phyloP scores from a whole-genome alignment of 2,113 vertebrate species.

The Anguilla japonica region DNA sequence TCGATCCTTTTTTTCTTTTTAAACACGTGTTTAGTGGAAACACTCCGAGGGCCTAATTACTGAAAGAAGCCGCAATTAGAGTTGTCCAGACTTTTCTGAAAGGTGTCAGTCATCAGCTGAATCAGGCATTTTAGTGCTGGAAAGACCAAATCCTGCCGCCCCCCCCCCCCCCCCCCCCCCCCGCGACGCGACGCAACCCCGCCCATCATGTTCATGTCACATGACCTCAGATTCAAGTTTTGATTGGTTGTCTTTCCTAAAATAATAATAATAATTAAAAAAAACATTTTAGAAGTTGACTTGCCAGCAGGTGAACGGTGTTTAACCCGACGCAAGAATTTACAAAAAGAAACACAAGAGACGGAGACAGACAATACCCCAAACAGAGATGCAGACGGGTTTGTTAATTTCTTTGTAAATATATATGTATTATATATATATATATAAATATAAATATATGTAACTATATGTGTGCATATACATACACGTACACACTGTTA shows the following conservation, averaged over 20 bases:
- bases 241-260: not conserved
- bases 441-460: not conserved
- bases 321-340: not conserved
- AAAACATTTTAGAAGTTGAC: not conserved
- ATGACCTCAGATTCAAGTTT: not conserved
- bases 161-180: too few relatives aligned
- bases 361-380: not conserved
- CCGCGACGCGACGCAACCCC: not conserved
- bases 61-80: too few relatives aligned
- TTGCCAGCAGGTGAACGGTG: not conserved
- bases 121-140: too few relatives aligned
- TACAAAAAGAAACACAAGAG: too few relatives aligned
- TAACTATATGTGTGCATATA: conserved; percentile 2
- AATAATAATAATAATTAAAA: not conserved
- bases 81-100: too few relatives aligned
- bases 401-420: conserved; percentile 4
- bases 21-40: too few relatives aligned
- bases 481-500: not conserved
- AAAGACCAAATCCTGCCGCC: too few relatives aligned
- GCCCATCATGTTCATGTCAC: not conserved
- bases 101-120: too few relatives aligned
- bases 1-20: too few relatives aligned
- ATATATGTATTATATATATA: not conserved
- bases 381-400: not conserved
- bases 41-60: too few relatives aligned